Evolutionary conservation across 2,888 invertebrate species (phyloP).

Genomic region (Caenorhabditis becei): DNA sequence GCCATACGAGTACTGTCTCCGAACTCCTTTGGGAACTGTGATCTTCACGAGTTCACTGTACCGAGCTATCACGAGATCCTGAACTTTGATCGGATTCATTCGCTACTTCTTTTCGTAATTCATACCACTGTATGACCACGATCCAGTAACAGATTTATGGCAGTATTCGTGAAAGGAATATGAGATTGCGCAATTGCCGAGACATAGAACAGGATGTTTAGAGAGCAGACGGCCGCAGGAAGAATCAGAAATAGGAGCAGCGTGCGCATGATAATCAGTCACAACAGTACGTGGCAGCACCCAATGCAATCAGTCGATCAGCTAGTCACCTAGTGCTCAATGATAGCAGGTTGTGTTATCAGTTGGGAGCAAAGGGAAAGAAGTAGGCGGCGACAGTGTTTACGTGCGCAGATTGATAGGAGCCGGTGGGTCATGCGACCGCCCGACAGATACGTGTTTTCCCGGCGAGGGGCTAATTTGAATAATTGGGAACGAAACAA

Average conservation of each 20-base stretch:
- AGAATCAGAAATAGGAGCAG: constrained; percentile 23
- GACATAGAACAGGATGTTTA: constrained; percentile 48
- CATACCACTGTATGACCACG: constrained; percentile 53
- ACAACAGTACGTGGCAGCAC: neutral
- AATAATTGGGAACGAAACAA: neutral
- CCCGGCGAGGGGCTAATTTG: neutral
- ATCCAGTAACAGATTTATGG: constrained; percentile 29
- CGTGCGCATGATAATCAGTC: constrained; percentile 9
- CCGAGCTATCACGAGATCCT: constrained; percentile 47
- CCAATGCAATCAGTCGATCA: neutral
- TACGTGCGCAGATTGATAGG: constrained; percentile 11
- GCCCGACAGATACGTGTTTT: constrained; percentile 3
- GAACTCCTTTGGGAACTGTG: constrained; percentile 24
- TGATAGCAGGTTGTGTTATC: constrained; percentile 9
- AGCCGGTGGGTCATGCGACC: constrained; percentile 9
- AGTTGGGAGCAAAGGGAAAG: constrained; percentile 3
- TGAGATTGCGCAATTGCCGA: constrained; percentile 56
- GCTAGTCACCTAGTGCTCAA: neutral
- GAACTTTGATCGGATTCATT: neutral
- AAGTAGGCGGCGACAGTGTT: constrained; percentile 16
- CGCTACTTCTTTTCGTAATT: neutral
- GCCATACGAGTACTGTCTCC: constrained; percentile 43
- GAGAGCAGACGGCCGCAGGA: neutral
- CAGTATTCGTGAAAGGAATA: constrained; percentile 52
- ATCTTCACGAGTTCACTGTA: constrained; percentile 40